Evolutionary conservation across 2,888 invertebrate genomes (phyloP).

Genomic region (Pandemis corylana): DNA sequence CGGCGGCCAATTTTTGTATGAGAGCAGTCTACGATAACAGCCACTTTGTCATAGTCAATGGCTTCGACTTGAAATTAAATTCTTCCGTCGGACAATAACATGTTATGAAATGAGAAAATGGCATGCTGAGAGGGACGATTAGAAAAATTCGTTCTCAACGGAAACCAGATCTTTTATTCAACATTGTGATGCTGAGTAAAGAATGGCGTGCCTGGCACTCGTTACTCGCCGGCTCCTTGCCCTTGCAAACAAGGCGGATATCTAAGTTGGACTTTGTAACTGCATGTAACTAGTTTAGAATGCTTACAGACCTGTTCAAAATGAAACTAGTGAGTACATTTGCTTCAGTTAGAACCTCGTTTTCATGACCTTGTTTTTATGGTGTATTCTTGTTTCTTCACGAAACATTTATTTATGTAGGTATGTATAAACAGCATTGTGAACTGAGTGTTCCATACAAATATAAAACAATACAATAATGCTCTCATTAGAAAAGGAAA

Average conservation of each 20-base stretch:
- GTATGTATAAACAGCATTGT: too few species aligned
- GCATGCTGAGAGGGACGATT: constrained; percentile 23
- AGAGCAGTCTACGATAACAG: background rate
- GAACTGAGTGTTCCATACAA: too few species aligned
- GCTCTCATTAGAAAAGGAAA: too few species aligned
- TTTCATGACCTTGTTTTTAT: background rate
- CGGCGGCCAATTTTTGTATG: too few species aligned
- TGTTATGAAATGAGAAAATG: constrained; percentile 28
- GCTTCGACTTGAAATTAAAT: background rate
- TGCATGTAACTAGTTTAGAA: background rate
- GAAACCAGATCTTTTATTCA: constrained; percentile 16
- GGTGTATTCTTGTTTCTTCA: too few species aligned
- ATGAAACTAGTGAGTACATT: background rate
- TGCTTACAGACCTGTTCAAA: background rate
- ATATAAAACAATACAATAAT: too few species aligned
- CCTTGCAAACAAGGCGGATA: constrained; percentile 3
- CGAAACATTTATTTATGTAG: too few species aligned
- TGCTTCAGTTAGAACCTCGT: background rate
- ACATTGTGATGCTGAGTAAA: constrained; percentile 36
- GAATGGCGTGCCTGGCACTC: constrained; percentile 32
- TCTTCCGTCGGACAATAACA: constrained; percentile 11
- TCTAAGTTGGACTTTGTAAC: constrained; percentile 6
- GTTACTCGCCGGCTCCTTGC: constrained; percentile 28
- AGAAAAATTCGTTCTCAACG: constrained; percentile 20
- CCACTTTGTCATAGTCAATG: background rate